Base-by-base conservation (phyloP, 2,888 invertebrate genomes). In the Argyra leucocephala region DNA sequence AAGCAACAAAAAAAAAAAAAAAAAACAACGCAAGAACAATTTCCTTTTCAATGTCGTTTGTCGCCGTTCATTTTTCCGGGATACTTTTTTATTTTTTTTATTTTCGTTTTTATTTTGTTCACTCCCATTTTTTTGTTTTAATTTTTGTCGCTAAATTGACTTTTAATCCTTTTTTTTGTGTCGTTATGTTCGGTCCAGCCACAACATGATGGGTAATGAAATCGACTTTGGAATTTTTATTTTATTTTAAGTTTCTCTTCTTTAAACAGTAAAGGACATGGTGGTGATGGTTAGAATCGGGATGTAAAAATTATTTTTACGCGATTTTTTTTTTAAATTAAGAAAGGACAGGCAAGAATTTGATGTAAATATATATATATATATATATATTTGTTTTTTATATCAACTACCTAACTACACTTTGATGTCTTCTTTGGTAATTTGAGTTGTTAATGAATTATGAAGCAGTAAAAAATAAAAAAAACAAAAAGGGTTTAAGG, bases 111-210 rank as follows among this genome's bases (percentile, higher is more conserved):
- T 48, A 15, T 18, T 48, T 26, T 15, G 37, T 37, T 37, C 37
- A 9, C 12, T 37, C 15, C 4, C 6, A 9, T 37, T 37, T 37
- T 37, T 9, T 15, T 6, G 6, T 48, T 48, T 48, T 48, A 48
- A 18, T 48, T 48, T 48, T 48, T 48, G 48, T 48, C 48, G 48
- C 48, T 48, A 48, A 48, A 48, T 48, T 48, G 48, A 48, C 48
- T 48, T 48, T 48, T 48, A 48, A 48, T 48, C 48, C 48, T 48
- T 48, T 48, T 48, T 48, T 48, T 48, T 31, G 31, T 31, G 7
- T 2, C 7, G 31, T 31, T 48, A 18, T 37, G 37, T n/a, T 5
- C n/a, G 48, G 48, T 48, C 18, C 48, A 48, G 48, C 48, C 48
- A 48, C 48, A 48, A 48, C 48, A 48, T 48, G 48, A 18, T 48